A percentile compares a stretch with the other conserved stretches of the same genome.
Evolutionary conservation across 1,140 invertebrate species (phyloP).

Genomic region (Cyrtorhinus lividipennis): DNA sequence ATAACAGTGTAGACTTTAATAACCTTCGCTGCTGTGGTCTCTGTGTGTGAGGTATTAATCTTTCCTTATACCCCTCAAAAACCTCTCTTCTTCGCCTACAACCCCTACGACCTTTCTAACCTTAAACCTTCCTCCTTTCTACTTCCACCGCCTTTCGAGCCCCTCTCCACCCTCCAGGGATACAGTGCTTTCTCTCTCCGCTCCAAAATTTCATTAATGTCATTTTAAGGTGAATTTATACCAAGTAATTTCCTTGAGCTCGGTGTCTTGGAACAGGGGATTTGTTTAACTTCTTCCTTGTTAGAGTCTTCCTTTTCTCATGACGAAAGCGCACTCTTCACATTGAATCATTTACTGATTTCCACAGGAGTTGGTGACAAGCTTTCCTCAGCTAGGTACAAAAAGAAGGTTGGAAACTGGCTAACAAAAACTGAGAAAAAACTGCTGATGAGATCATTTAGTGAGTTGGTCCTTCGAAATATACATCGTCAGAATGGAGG

Average conservation of each 20-base stretch:
- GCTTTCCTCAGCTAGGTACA: too few relatives aligned
- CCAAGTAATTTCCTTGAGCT: conserved; percentile 33
- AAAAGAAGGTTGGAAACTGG: too few relatives aligned
- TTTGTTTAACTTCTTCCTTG: conserved; percentile 5
- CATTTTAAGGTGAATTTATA: conserved; percentile 39
- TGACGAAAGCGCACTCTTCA: too few relatives aligned
- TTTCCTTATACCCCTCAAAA: conserved; percentile 12
- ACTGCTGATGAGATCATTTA: too few relatives aligned
- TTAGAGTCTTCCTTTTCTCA: neutral
- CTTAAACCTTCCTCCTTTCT: neutral
- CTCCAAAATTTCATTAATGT: conserved; percentile 37
- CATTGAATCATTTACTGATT: too few relatives aligned
- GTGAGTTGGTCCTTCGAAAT: too few relatives aligned
- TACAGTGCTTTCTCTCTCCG: neutral
- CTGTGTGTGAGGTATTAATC: conserved; percentile 15
- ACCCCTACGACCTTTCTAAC: neutral
- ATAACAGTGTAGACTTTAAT: conserved; percentile 18
- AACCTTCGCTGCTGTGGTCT: conserved; percentile 15
- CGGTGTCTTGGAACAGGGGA: neutral
- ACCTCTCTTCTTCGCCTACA: conserved; percentile 11
- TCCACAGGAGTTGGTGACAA: too few relatives aligned
- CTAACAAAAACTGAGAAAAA: too few relatives aligned
- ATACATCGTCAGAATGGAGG: too few relatives aligned
- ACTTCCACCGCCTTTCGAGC: neutral
- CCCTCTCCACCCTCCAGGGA: too few relatives aligned